Evolutionary conservation across 2,888 invertebrate species (phyloP).

Genomic region (Smittia aterrima): DNA sequence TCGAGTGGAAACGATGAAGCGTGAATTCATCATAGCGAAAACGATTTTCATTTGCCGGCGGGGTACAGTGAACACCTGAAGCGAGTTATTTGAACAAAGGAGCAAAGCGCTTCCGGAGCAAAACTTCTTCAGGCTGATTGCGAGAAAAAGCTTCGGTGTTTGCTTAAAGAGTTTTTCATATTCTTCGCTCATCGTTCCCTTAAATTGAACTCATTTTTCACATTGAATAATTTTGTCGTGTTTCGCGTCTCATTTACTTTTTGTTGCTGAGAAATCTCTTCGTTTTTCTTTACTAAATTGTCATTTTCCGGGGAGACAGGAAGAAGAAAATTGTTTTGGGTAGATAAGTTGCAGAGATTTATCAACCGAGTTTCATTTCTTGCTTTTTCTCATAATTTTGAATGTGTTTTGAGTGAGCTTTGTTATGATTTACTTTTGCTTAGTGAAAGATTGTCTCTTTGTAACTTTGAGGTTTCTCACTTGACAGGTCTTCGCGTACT

Average conservation of each 20-base stretch:
- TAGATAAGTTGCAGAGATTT: not conserved
- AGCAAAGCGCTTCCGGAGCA: too few relatives aligned
- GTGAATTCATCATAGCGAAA: not conserved
- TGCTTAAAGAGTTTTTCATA: too few relatives aligned
- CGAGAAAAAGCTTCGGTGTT: too few relatives aligned
- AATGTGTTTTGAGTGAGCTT: not conserved
- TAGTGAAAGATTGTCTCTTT: not conserved
- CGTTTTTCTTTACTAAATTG: too few relatives aligned
- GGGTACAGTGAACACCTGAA: too few relatives aligned
- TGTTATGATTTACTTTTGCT: not conserved
- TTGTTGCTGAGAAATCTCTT: not conserved
- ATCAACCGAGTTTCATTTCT: not conserved
- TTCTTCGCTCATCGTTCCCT: not conserved
- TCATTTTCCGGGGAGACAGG: not conserved
- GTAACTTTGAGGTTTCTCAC: too few relatives aligned
- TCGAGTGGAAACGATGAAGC: not conserved
- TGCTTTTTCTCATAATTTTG: not conserved
- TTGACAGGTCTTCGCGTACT: slow-evolving; percentile 62
- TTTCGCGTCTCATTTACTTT: not conserved
- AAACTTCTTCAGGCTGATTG: too few relatives aligned
- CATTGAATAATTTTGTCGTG: not conserved
- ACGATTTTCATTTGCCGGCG: too few relatives aligned
- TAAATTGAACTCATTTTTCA: not conserved
- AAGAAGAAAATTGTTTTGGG: not conserved
- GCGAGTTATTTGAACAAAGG: too few relatives aligned